Percentiles rank a stretch among this genome's conserved stretches.
phyloP scores from a whole-genome alignment of 2,888 invertebrate genomes.

The Drosophila pseudotakahashii region DNA sequence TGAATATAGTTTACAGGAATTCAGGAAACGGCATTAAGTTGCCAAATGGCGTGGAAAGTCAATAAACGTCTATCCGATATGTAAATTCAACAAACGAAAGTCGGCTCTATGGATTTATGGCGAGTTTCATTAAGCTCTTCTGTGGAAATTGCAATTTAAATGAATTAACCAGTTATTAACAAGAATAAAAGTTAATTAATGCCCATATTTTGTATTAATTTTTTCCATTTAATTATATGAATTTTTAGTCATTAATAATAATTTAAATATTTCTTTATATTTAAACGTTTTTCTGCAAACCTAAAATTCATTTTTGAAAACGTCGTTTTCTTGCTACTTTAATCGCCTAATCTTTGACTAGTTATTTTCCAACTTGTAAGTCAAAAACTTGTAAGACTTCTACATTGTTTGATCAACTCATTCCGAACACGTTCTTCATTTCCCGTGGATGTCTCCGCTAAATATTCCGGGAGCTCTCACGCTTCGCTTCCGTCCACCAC shows the following conservation, averaged over 20 bases:
- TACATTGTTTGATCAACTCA: conserved; percentile 37
- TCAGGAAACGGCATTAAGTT: conserved; percentile 42
- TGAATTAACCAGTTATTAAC: conserved; percentile 1
- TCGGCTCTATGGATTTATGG: conserved; percentile 7
- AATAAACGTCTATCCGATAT: conserved; percentile 39
- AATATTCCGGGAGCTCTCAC: conserved; percentile 29
- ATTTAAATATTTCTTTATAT: too few relatives aligned
- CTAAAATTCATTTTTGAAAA: background rate
- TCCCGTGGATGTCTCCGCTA: conserved; percentile 17
- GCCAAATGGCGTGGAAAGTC: conserved; percentile 45
- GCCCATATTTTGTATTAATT: background rate
- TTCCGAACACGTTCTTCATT: conserved; percentile 45
- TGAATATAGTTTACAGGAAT: conserved; percentile 33
- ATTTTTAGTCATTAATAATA: too few relatives aligned
- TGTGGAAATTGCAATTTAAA: conserved; percentile 12
- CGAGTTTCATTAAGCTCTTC: conserved; percentile 15
- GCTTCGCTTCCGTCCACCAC: conserved; percentile 35
- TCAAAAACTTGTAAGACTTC: background rate
- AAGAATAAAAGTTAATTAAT: background rate
- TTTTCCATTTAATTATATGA: too few relatives aligned
- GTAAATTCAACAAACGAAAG: conserved; percentile 33
- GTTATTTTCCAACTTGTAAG: background rate
- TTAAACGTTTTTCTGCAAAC: too few relatives aligned
- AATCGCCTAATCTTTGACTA: background rate
- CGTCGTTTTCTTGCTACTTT: background rate